phyloP scores from a whole-genome alignment of 2,888 invertebrate genomes.

The Atherix ibis region DNA sequence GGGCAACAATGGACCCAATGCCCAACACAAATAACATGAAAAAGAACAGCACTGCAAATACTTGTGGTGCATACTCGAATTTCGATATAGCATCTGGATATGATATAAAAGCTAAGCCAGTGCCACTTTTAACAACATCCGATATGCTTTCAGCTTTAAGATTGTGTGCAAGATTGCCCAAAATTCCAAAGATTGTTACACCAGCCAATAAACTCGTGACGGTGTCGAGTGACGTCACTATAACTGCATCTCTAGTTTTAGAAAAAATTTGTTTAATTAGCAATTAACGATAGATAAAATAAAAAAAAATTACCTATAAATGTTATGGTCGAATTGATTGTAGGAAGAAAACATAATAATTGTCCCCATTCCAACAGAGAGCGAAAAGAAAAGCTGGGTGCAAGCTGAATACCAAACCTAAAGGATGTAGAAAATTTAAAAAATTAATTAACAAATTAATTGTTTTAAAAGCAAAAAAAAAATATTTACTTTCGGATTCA shows the following conservation, averaged over 20 bases:
- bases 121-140: conserved; percentile 54
- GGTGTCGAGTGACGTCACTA: conserved; percentile 66
- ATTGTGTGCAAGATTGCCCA: conserved; percentile 61
- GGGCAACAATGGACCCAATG: conserved; percentile 56
- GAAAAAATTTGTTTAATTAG: not conserved
- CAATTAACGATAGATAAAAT: not conserved
- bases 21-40: conserved; percentile 68
- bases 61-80: conserved; percentile 54
- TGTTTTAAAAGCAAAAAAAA: not conserved
- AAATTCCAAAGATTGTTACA: conserved; percentile 63
- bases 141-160: conserved; percentile 39
- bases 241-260: conserved; percentile 53
- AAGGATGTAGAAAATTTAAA: conserved; percentile 3
- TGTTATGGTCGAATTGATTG: conserved; percentile 52
- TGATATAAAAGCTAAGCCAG: conserved; percentile 66
- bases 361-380: conserved; percentile 57
- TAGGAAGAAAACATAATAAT: conserved; percentile 67
- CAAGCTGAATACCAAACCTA: conserved; percentile 67
- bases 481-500: conserved; percentile 43
- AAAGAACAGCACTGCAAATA: conserved; percentile 66
- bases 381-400: conserved; percentile 63
- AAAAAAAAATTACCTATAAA: conserved; percentile 42
- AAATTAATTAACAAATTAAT: not conserved
- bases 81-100: conserved; percentile 72
- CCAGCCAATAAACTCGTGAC: conserved; percentile 67